Percentiles rank a stretch among this genome's conserved stretches.
Conservation (phyloP, 2,797 vertebrate species). For the Hydrocynus forskahlii region DNA sequence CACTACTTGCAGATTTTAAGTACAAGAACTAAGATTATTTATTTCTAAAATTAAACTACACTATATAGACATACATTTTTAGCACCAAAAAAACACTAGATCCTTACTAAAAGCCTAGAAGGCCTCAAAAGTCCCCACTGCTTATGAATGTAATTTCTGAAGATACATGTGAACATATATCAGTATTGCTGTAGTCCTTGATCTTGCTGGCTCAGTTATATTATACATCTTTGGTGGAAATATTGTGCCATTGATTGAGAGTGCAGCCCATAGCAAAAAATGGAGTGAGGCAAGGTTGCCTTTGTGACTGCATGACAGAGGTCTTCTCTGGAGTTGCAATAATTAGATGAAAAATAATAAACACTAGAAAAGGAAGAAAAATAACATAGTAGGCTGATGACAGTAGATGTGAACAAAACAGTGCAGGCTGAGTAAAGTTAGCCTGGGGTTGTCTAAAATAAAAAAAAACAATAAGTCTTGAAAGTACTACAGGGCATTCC, state of each 20-base stretch:
- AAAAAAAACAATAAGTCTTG: not conserved
- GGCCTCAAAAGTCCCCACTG: not conserved
- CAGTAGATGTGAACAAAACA: not conserved
- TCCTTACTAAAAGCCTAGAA: not conserved
- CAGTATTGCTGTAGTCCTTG: not conserved
- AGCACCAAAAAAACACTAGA: not conserved
- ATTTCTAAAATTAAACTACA: no score
- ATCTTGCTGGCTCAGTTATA: not conserved
- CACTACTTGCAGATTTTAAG: no score
- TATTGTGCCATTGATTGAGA: not conserved
- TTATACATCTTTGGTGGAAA: not conserved
- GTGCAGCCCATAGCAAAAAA: not conserved
- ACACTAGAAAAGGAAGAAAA: not conserved
- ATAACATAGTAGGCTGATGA: not conserved
- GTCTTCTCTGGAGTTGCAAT: not conserved
- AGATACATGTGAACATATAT: not conserved
- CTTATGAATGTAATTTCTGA: not conserved
- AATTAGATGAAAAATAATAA: constrained; percentile 1
- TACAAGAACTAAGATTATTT: no score
- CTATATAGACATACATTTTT: not conserved
- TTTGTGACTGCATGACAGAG: not conserved
- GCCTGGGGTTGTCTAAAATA: not conserved
- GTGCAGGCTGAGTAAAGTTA: not conserved
- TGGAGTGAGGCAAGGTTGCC: not conserved
- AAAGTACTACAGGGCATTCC: not conserved